Conservation (phyloP, 2,797 vertebrate genomes). For the Pseudotriccus pelzelni region DNA sequence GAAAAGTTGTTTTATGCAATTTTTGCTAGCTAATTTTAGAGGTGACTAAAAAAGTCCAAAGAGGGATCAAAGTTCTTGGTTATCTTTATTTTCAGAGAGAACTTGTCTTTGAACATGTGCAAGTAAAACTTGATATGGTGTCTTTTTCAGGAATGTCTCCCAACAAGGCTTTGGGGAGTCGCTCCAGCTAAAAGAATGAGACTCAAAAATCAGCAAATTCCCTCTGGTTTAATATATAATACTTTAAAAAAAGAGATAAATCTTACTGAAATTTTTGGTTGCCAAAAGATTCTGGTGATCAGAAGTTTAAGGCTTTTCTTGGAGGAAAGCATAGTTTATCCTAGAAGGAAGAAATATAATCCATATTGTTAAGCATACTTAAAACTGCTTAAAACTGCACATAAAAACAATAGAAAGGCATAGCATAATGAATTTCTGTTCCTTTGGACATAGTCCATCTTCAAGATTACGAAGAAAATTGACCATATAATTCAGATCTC, state of each 20-base stretch:
- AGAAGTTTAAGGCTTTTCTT: neutral
- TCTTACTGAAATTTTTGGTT: neutral
- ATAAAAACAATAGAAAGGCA: neutral
- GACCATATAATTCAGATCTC: neutral
- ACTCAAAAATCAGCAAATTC: neutral
- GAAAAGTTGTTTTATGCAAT: neutral
- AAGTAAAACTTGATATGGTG: neutral
- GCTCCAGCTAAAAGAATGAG: neutral
- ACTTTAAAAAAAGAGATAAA: neutral
- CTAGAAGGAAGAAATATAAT: neutral
- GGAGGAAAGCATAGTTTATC: neutral
- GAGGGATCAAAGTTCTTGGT: neutral
- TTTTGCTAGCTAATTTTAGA: neutral
- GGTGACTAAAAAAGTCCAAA: neutral
- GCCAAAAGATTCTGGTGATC: neutral
- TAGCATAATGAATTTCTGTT: neutral
- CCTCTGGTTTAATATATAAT: neutral
- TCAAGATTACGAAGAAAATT: neutral
- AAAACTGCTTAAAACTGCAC: neutral
- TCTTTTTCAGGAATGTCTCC: neutral
- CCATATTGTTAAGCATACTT: neutral
- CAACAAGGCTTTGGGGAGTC: neutral
- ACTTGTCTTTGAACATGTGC: neutral
- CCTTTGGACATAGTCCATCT: neutral
- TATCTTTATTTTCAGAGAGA: neutral